phyloP scores from a whole-genome alignment of 2,888 invertebrate genomes.

The Mactromeris polynyma region DNA sequence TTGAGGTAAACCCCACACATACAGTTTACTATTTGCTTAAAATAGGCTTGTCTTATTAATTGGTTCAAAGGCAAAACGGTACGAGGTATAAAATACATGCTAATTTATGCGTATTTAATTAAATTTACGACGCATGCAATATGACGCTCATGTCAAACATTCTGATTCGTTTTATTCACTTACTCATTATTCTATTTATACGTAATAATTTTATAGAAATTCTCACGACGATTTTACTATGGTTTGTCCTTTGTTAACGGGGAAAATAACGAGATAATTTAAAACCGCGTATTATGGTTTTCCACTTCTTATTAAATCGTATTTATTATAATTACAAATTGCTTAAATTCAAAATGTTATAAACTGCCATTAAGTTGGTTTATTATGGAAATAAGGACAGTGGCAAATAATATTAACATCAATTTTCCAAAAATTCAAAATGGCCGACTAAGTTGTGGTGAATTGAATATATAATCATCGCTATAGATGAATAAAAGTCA shows the following conservation, averaged over 20 bases:
- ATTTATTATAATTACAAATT: neutral
- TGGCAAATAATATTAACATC: neutral
- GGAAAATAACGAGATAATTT: neutral
- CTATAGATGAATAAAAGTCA: neutral
- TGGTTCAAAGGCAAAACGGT: neutral
- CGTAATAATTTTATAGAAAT: neutral
- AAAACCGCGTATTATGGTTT: neutral
- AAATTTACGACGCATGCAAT: neutral
- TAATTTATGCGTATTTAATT: constrained; percentile 19
- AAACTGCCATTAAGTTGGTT: neutral
- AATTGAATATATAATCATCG: neutral
- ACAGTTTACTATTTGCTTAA: too few species aligned
- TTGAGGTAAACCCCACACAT: too few species aligned
- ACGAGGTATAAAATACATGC: neutral
- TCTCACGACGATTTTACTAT: neutral
- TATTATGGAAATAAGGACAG: neutral
- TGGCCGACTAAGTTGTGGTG: neutral
- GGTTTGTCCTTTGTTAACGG: neutral
- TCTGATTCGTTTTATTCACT: neutral
- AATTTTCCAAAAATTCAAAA: constrained; percentile 14
- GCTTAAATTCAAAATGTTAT: neutral
- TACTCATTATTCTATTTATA: neutral
- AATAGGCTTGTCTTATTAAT: neutral
- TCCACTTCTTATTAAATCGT: neutral
- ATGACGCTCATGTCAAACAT: neutral